Base-by-base conservation (phyloP, 2,797 vertebrate genomes). In the Hippoglossus hippoglossus region DNA sequence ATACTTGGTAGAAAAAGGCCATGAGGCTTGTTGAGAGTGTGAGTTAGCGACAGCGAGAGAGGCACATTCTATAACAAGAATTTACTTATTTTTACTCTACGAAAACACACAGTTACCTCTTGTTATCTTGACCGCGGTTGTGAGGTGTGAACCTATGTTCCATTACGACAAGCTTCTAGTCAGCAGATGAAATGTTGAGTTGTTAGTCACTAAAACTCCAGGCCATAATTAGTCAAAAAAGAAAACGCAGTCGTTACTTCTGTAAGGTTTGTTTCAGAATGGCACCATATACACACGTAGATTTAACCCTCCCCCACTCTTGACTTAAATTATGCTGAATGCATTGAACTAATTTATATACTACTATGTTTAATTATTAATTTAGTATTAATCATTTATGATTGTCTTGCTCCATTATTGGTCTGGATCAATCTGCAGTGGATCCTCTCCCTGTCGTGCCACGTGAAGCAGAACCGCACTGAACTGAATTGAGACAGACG, bases 401-500 rank as follows among this genome's bases (percentile, higher is more conserved):
- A 77, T 69, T 28, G 76, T 64, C 77, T 59, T 47, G 63, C 71
- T 78, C 61, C 63, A 71, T 81, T 59, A 73, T 87, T 81, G 67
- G 63, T 62, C 70, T 73, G 63, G 51, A 74, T 67, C 52, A 73
- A 57, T 21, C 4, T 53, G 52, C 70, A 69, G 66, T 66, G 22
- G 53, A 74, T 79, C 53, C 41, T 58, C 63, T 57, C 50, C 13
- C 56, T 75, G 64, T 68, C 63, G 57, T 64, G 66, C 76, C 67
- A 62, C 19, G 54, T 69, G 71, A 82, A 73, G 73, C 63, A 69
- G 69, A 92, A 79, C 85, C 73, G 64, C 55, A 70, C 50, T 83
- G 80, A 84, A 71, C 41, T 67, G 77, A 84, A 87, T 72, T 75
- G 77, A 82, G 73, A 83, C 58, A 78, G 77, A 87, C 79, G 55